Percentiles rank a stretch among this genome's conserved stretches.
phyloP scores from a whole-genome alignment of 2,113 vertebrate genomes.

The Campylomormyrus tamandua region DNA sequence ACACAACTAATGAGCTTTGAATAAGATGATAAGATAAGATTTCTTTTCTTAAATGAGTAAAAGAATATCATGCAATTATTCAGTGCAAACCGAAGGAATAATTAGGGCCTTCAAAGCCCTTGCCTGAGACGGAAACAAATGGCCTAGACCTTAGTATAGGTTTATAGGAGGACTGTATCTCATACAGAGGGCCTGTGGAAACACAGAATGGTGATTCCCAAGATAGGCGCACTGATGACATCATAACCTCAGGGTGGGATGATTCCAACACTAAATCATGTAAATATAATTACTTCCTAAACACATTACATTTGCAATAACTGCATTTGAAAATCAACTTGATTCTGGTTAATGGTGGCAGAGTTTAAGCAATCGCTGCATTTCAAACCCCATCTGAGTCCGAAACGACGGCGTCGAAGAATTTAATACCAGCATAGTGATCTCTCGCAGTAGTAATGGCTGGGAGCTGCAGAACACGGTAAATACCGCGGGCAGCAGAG shows the following conservation, averaged over 20 bases:
- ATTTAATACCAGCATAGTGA: background rate
- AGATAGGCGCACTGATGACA: background rate
- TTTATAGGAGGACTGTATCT: background rate
- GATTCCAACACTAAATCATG: background rate
- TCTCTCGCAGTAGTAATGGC: background rate
- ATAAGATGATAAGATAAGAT: background rate
- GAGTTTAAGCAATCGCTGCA: background rate
- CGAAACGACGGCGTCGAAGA: background rate
- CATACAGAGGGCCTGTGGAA: background rate
- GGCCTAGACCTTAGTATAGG: background rate
- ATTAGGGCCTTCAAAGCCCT: background rate
- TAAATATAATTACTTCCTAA: background rate
- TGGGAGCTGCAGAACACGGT: background rate
- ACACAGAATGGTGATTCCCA: background rate
- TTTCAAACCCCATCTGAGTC: background rate
- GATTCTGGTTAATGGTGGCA: background rate
- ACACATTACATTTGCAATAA: background rate
- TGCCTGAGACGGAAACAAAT: background rate
- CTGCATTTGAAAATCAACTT: background rate
- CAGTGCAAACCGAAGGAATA: background rate
- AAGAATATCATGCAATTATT: background rate
- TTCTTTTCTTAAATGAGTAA: background rate
- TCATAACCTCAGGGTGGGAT: background rate
- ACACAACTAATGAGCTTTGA: background rate
- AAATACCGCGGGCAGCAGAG: background rate